Evolutionary conservation across 2,888 invertebrate species (phyloP), one percentile per base, ranked within the genome.

Genomic region (Cataglyphis livida): DNA sequence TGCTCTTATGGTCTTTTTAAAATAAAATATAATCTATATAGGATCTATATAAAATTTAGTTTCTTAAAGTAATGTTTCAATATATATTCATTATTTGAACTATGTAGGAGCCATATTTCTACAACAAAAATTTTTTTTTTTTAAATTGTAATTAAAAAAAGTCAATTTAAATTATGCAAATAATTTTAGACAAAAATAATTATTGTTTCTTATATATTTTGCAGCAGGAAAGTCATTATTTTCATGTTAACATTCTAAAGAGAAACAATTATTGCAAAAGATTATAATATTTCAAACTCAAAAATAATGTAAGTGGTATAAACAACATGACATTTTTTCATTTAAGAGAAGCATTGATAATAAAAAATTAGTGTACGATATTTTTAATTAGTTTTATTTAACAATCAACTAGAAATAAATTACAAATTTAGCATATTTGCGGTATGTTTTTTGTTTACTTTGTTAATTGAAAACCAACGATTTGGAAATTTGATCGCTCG

Each of bases 201-300:
- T 28, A 59, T 41, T 59, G 18, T n/a, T n/a, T 12, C 18, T 38
- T 25, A 57, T 18, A 15, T 18, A 15, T 3, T 35, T 35, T 6
- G 12, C 32, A 74, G 1, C 3, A 18, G 38, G 12, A 6, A 10
- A n/a, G 18, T 10, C 12, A 15, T 5, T 41, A 74, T 35, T 74
- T n/a, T 35, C 15, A 62, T 65, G n/a, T 66, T 66, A 76, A 38
- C 12, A 7, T 76, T 66, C n/a, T 9, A 48, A 54, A 76, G 0
- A 25, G 57, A 21, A 70, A 21, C 35, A 12, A 74, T 44, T 74
- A n/a, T 61, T 12, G 10, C 7, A 28, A 25, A 41, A 32, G n/a
- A 61, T 59, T n/a, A 15, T 62, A 6, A 73, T 48, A 48, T 65
- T 64, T 75, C 10, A 35, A 28, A 41, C 7, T 59, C 0, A 61